Evolutionary conservation across 30 jellyfish, hydroid and myxozoan species (phyloP).

Genomic region (Hydractinia symbiolongicarpus): DNA sequence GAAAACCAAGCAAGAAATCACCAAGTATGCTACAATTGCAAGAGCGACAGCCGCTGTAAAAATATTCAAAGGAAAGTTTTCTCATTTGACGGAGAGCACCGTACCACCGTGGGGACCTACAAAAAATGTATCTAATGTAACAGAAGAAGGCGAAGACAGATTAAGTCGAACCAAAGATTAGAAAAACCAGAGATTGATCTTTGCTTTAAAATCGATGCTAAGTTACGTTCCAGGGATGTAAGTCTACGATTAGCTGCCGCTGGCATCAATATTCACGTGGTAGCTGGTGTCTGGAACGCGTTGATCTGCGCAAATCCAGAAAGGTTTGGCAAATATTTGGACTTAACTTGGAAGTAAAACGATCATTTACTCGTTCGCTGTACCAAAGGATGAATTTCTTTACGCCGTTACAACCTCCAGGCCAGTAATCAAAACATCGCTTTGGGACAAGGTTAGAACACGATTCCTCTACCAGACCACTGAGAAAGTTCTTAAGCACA

Average conservation of each 20-base stretch:
- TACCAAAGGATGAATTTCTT: no score
- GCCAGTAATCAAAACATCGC: not conserved
- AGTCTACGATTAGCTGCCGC: not conserved
- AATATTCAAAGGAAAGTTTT: no score
- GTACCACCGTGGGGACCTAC: not conserved
- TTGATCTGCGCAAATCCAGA: conserved; percentile 12
- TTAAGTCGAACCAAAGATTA: not conserved
- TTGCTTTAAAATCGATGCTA: no score
- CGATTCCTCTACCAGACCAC: not conserved
- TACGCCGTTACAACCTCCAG: no score
- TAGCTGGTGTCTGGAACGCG: not conserved
- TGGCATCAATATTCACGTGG: conserved; percentile 10
- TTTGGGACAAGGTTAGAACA: not conserved
- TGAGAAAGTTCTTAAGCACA: not conserved
- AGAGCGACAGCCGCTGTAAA: conserved; percentile 4
- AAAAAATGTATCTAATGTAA: not conserved
- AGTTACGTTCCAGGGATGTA: not conserved
- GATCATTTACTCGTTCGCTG: no score
- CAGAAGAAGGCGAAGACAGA: not conserved
- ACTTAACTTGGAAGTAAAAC: no score
- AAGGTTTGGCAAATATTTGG: conserved; percentile 1
- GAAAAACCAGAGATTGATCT: not conserved
- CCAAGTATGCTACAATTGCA: conserved; percentile 6
- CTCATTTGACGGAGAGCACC: conserved; percentile 11
- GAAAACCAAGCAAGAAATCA: conserved; percentile 8